Evolutionary conservation across 2,113 vertebrate genomes (phyloP).

Genomic region (Sapayoa aenigma): DNA sequence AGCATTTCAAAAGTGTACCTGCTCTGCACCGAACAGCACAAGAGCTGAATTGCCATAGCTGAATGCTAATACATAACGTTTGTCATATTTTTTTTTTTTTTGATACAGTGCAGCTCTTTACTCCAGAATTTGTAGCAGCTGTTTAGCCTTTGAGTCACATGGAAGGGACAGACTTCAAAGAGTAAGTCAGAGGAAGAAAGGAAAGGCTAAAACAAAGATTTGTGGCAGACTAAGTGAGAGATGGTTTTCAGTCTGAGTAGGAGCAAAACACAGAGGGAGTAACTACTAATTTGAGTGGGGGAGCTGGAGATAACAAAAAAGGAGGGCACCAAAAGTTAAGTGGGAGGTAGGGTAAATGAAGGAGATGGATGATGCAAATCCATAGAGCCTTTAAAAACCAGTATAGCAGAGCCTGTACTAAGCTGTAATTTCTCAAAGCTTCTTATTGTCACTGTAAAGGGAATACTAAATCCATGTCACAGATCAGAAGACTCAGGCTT

Average conservation of each 20-base stretch:
- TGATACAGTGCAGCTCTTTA: not conserved
- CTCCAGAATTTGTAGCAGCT: not conserved
- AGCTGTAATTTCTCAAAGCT: not conserved
- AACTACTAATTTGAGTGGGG: conserved; percentile 3
- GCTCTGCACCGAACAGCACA: not conserved
- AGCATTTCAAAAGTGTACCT: not conserved
- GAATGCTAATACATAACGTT: not conserved
- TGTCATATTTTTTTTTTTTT: not conserved
- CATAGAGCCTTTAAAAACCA: not conserved
- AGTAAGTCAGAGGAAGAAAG: not conserved
- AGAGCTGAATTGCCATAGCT: not conserved
- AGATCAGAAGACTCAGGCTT: not conserved
- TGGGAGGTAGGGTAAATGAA: not conserved
- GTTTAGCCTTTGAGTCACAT: not conserved
- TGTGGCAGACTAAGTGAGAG: not conserved
- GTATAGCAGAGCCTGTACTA: not conserved
- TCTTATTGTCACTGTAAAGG: not conserved
- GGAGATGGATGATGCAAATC: not conserved
- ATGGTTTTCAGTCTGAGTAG: not conserved
- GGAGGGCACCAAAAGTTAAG: not conserved
- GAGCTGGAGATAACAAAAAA: not conserved
- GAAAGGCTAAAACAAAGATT: not conserved
- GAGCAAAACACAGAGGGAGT: not conserved
- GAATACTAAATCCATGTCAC: not conserved
- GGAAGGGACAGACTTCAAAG: not conserved